Evolutionary conservation across 2,888 invertebrate species (phyloP), one percentile per base, ranked within the genome.

Genomic region (Apamea sordens): DNA sequence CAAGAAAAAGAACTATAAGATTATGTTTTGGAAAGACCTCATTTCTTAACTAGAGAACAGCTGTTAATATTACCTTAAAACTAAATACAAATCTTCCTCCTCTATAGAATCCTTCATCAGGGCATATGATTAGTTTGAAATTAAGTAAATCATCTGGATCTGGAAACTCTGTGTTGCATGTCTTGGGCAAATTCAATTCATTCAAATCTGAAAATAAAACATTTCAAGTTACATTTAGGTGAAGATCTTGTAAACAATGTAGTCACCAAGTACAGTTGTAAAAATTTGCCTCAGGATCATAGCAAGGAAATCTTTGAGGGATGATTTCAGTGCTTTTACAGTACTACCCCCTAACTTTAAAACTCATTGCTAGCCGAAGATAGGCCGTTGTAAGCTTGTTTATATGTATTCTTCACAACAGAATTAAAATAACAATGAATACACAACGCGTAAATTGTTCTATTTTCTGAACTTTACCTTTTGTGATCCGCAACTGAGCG

Each of bases 91-190:
- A 99, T 94, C 98, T 97, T 82, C 99, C 99, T 89, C 98, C 98
- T 97, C 98, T 98, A 95, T 99, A 99, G 96, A 99, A 99, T 76
- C 99, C 99, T 97, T 99, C 99, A 97, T 99, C 99, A 82, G 99
- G 99, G 93, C 98, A 98, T 94, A 99, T 99, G 87, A 99, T 98
- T 93, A 99, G 97, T 97, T 99, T 99, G 96, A 99, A 99, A 96
- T 98, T 98, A 91, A 99, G 97, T 94, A 99, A 97, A 97, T 99
- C 99, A 97, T 99, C 99, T 86, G 98, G 98, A 96, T 99, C 99
- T 85, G 99, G 99, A 95, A 99, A 99, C 93, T 99, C 99, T 94
- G 99, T 99, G 92, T 98, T 98, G 96, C 99, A 99, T 86, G 99
- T 99, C 97, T 99, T 99, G 88, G 99, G 99, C 94, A 99, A 97